Percentiles rank a stretch among this genome's conserved stretches.
Conservation (phyloP, 2,888 invertebrate genomes). For the Macrophya annulata region DNA sequence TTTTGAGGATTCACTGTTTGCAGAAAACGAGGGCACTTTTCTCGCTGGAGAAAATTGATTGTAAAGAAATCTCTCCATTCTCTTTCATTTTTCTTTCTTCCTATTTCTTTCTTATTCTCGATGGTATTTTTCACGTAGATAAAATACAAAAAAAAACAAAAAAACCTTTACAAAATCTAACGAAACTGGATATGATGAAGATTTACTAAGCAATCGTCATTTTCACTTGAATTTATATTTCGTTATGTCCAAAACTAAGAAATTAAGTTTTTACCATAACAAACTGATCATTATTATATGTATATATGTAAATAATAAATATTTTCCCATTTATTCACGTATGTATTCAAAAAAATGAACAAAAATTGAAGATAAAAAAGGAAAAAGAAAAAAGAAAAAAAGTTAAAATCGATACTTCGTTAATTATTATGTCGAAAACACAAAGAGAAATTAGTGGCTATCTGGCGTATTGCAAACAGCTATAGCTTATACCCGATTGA, state of each 20-base stretch:
- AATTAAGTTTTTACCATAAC: neutral
- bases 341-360: too few species aligned
- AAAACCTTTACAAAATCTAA: neutral
- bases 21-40: neutral
- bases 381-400: neutral
- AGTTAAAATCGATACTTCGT: neutral
- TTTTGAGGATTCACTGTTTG: slow-evolving; percentile 19
- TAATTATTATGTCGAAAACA: neutral
- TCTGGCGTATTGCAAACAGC: neutral
- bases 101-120: too few species aligned
- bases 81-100: too few species aligned
- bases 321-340: too few species aligned
- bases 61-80: neutral
- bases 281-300: too few species aligned
- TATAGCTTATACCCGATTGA: neutral
- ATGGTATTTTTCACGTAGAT: neutral
- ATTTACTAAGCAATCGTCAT: neutral
- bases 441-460: neutral
- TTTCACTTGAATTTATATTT: neutral
- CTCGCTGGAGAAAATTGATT: slow-evolving; percentile 28
- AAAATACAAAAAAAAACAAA: too few species aligned
- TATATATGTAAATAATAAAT: too few species aligned
- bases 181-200: neutral
- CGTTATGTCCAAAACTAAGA: neutral
- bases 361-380: neutral